phyloP scores from a whole-genome alignment of 2,888 invertebrate genomes.

The Drosophila mayaguana region DNA sequence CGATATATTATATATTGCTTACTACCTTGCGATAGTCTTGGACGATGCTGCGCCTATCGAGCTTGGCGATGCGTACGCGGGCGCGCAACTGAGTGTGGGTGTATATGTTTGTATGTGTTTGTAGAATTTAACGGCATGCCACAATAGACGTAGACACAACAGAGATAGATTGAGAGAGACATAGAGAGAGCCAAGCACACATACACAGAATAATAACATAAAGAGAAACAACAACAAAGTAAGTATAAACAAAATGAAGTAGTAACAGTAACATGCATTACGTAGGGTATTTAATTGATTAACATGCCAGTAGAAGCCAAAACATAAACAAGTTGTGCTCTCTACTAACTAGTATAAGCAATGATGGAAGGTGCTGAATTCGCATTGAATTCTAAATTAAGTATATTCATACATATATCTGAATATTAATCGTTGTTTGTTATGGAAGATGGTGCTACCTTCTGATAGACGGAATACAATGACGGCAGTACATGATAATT shows the following conservation, averaged over 20 bases:
- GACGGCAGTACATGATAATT: constrained; percentile 94
- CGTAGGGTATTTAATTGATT: constrained; percentile 4
- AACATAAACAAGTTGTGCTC: constrained; percentile 23
- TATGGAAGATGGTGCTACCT: constrained; percentile 87
- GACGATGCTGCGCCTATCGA: constrained; percentile 64
- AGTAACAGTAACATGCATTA: constrained; percentile 30
- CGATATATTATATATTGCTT: constrained; percentile 7
- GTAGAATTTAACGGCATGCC: constrained; percentile 51
- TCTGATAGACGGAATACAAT: constrained; percentile 93
- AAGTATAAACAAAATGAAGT: constrained; percentile 11
- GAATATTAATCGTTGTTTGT: constrained; percentile 12
- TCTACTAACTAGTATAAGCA: constrained; percentile 16
- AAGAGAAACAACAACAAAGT: constrained; percentile 25
- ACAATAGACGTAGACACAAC: constrained; percentile 18
- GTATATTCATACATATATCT: constrained; percentile 7
- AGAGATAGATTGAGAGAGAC: constrained; percentile 14
- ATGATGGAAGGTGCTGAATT: constrained; percentile 40
- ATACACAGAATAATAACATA: constrained; percentile 22
- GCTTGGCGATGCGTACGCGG: constrained; percentile 54
- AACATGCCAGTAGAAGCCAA: constrained; percentile 28
- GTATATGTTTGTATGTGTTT: constrained; percentile 24
- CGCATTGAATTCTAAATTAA: constrained; percentile 7
- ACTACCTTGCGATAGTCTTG: constrained; percentile 69
- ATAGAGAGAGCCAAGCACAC: constrained; percentile 31
- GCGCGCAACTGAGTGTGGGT: constrained; percentile 57